Evolutionary conservation across 2,888 invertebrate species (phyloP), one percentile per base, ranked within the genome.

Genomic region (Dinocampus coccinellae): DNA sequence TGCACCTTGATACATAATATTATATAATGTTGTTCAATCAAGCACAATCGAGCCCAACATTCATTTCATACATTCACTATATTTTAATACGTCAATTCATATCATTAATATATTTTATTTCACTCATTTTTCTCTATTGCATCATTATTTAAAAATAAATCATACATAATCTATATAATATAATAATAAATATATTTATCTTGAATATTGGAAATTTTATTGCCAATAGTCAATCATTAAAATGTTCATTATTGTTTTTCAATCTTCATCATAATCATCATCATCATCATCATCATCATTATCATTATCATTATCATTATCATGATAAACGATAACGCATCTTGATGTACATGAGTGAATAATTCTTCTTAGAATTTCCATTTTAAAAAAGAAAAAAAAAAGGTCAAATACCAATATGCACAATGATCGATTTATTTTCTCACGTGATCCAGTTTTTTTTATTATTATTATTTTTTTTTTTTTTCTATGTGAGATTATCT

Each of bases 401-500:
- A 62, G 20, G 47, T 6, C 33, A 53, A 29, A n/a, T 39, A 24
- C 11, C 62, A 39, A 42, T 20, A 62, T 67, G 60, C 42, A 29
- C 67, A 65, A 72, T 47, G 73, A 75, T 61, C 73, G 72, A 72
- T 68, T n/a, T 66, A 36, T 33, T 34, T 1, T 13, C 20, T 52
- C 22, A 52, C 29, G 20, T 67, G n/a, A 57, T 39, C 20, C 13
- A 29, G 29, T 2, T n/a, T n/a, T n/a, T n/a, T n/a, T n/a, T n/a
- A n/a, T n/a, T n/a, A n/a, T n/a, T n/a, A n/a, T n/a, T n/a, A n/a
- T n/a, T n/a, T 39, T 39, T 39, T 13, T 36, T 36, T 36, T 7
- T 36, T 11, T 36, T 39, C 16, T 47, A 16, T 42, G 68, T 33
- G 53, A 52, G 24, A 16, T 22, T 33, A 34, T 58, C 20, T 7